Percentiles rank a stretch among this genome's conserved stretches.
These are phyloP conservation scores for Thalassarche chlororhynchos DNA, from an alignment of 2,113 vertebrate species.

Conservation along the genomic window DNA sequence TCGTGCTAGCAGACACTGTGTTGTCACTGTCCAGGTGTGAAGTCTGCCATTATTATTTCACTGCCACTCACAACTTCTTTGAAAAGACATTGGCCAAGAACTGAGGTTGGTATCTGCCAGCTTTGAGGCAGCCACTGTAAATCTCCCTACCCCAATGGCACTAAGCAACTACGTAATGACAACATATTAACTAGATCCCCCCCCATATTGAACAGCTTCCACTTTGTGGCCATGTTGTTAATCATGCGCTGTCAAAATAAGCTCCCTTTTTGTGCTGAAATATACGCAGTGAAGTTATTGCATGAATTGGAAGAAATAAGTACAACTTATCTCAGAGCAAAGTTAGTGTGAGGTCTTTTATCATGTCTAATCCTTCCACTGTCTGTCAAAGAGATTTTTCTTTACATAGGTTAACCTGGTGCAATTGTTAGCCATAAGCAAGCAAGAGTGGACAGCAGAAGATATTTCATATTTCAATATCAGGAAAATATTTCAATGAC, in stretches of 20 bases:
- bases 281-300: not conserved
- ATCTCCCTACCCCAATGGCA: not conserved
- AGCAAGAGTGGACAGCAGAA: not conserved
- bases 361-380: not conserved
- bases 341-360: not conserved
- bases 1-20: fast-evolving
- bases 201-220: fast-evolving
- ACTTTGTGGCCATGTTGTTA: not conserved
- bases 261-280: not conserved
- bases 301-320: not conserved
- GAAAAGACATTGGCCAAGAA: not conserved
- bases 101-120: not conserved
- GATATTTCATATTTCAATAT: not conserved
- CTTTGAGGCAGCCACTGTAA: not conserved
- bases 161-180: not conserved
- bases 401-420: not conserved
- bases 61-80: not conserved
- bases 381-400: not conserved
- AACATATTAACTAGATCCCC: not conserved
- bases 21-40: not conserved
- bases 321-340: not conserved
- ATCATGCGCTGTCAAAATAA: not conserved
- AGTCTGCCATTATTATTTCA: not conserved
- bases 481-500: not conserved
- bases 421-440: not conserved